Conservation (phyloP, 2,113 vertebrate genomes). For the Pycnonotus jocosus region DNA sequence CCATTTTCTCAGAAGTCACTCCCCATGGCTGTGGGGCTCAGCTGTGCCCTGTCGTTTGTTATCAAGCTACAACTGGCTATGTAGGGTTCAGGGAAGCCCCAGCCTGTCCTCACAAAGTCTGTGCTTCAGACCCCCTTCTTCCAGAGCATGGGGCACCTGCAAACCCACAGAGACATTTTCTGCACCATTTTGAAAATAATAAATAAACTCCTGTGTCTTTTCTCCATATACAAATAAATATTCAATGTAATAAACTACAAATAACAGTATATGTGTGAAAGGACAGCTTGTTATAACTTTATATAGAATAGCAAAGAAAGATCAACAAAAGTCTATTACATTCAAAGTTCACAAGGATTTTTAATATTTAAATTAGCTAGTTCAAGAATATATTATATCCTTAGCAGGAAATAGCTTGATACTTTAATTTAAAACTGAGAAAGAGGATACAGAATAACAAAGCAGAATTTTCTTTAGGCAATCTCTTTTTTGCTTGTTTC, state of each 20-base stretch:
- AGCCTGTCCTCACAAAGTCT: background rate
- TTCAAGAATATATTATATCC: background rate
- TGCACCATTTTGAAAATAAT: background rate
- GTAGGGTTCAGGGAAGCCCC: rapidly evolving
- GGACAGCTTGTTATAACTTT: background rate
- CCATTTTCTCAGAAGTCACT: background rate
- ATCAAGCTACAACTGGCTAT: rapidly evolving
- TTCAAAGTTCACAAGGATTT: background rate
- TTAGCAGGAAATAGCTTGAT: background rate
- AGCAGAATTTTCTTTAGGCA: background rate
- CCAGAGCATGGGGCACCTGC: background rate
- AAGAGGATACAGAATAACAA: background rate
- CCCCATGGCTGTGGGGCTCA: rapidly evolving
- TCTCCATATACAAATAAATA: background rate
- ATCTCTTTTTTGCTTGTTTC: background rate
- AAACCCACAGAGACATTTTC: background rate
- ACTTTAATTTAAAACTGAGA: background rate
- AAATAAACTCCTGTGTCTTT: background rate
- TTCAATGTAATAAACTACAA: background rate
- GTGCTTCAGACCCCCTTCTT: rapidly evolving
- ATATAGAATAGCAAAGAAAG: background rate
- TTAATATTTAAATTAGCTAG: background rate
- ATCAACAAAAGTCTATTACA: background rate
- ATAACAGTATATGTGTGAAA: background rate
- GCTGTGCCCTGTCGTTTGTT: rapidly evolving